Base-by-base conservation (phyloP, 2,113 vertebrate species). In the Heterochromis multidens region DNA sequence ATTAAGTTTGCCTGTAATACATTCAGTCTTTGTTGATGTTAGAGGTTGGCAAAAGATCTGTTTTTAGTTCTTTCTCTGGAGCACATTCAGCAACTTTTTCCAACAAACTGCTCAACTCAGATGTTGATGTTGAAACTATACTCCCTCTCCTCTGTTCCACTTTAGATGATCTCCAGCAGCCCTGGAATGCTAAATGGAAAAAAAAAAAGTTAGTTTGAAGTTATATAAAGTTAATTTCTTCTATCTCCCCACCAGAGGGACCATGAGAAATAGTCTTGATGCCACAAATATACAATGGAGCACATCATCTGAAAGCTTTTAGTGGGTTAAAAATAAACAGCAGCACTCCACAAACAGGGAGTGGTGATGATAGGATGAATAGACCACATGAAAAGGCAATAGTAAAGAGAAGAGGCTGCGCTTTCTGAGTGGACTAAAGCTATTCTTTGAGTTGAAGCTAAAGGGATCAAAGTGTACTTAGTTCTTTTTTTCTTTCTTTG, bases 261-360 rank as follows among this genome's bases (percentile, higher is more conserved):
- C 82, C n/a, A 21, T 91, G 79, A 52, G 90, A 86, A 92, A 85
- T 60, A 43, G 63, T 27, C 43, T 19, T 49, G 29, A 31, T 27
- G 37, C 46, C 56, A 40, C 49, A 84, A 29, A 82, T 84, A 85
- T 67, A 88, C 88, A 95, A 93, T 84, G 59, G 83, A 84, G 77
- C 83, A 83, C 79, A 92, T 94, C 93, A 93, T 95, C 84, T 95
- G 92, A 86, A 92, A 93, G 91, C 93, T 94, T 90, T 94, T 94
- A 95, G 91, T 74, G 83, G 79, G 85, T 92, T 95, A 93, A 94
- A 95, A 96, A 95, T 95, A 96, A 91, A 90, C 85, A 31, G 13
- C 80, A 56, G 63, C 21, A 3, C 16, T 87, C 74, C 77, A 87
- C 83, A 89, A 70, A 61, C 90, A 91, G 90, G 83, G 90, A 93